Evolutionary conservation across 2,888 invertebrate species (phyloP).

Genomic region (Thumatha senex): DNA sequence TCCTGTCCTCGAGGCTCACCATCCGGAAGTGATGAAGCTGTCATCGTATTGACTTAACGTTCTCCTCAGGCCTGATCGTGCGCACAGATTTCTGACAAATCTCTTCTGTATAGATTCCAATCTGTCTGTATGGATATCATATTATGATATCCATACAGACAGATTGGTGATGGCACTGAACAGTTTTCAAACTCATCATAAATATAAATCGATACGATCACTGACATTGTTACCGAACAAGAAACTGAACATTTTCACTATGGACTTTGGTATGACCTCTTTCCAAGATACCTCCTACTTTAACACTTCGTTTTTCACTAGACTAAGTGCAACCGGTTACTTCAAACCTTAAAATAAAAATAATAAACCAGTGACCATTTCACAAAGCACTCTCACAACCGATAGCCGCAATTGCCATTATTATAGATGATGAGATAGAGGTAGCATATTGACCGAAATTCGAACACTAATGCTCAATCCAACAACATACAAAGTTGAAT

Average conservation of each 20-base stretch:
- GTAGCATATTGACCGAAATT: slow-evolving; percentile 23
- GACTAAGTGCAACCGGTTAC: slow-evolving; percentile 6
- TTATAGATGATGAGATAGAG: slow-evolving; percentile 32
- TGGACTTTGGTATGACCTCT: neutral
- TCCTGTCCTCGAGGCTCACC: too few species aligned
- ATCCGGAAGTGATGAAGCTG: too few species aligned
- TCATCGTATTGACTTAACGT: too few species aligned
- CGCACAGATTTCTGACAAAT: too few species aligned
- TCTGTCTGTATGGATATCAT: too few species aligned
- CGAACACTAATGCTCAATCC: slow-evolving; percentile 25
- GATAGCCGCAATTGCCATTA: slow-evolving; percentile 26
- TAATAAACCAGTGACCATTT: slow-evolving; percentile 7
- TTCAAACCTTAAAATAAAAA: slow-evolving; percentile 14
- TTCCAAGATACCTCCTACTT: slow-evolving; percentile 3
- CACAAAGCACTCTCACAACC: slow-evolving; percentile 22
- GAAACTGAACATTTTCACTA: slow-evolving; percentile 8
- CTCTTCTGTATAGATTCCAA: too few species aligned
- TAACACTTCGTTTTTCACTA: slow-evolving; percentile 5
- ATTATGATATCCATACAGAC: too few species aligned
- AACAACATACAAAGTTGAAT: slow-evolving; percentile 28
- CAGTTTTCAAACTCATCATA: slow-evolving; percentile 23
- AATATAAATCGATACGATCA: slow-evolving; percentile 29
- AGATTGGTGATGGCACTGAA: slow-evolving; percentile 18
- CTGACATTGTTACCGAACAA: slow-evolving; percentile 14
- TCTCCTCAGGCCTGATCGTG: too few species aligned